Conservation (phyloP, 1,140 invertebrate genomes). For the Trichonephila clavata region DNA sequence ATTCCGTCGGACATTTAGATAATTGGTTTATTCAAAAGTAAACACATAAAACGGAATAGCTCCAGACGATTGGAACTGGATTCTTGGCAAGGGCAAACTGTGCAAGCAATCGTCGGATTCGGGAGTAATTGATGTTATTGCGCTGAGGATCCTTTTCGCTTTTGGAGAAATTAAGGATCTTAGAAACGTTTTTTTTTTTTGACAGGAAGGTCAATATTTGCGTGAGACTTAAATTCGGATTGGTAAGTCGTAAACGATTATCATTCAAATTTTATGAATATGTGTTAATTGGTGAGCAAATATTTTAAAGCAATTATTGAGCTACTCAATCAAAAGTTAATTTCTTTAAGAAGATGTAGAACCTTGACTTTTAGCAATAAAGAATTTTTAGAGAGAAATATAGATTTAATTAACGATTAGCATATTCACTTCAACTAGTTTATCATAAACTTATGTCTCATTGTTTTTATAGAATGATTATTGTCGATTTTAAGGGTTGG, state of each 20-base stretch:
- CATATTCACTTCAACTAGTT: too few species aligned
- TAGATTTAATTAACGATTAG: too few species aligned
- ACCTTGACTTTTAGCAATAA: not conserved
- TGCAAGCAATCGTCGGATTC: not conserved
- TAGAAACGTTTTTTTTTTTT: not conserved
- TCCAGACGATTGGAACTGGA: not conserved
- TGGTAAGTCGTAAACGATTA: not conserved
- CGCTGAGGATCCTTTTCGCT: not conserved
- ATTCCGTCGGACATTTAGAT: constrained; percentile 31
- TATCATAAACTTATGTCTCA: too few species aligned
- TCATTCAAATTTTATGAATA: not conserved
- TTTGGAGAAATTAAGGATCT: not conserved
- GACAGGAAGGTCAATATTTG: not conserved
- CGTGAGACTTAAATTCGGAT: not conserved
- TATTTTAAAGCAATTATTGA: not conserved
- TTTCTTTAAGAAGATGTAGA: not conserved
- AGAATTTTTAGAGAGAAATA: too few species aligned
- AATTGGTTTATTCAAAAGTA: constrained; percentile 46
- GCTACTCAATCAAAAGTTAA: not conserved
- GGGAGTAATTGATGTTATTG: not conserved
- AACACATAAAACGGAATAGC: constrained; percentile 13
- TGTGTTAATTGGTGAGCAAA: not conserved
- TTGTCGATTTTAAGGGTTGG: too few species aligned
- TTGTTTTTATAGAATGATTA: too few species aligned
- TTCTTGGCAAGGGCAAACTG: not conserved